These are phyloP conservation scores for Perca fluviatilis DNA, from an alignment of 2,113 vertebrate genomes.

Conservation along the genomic window DNA sequence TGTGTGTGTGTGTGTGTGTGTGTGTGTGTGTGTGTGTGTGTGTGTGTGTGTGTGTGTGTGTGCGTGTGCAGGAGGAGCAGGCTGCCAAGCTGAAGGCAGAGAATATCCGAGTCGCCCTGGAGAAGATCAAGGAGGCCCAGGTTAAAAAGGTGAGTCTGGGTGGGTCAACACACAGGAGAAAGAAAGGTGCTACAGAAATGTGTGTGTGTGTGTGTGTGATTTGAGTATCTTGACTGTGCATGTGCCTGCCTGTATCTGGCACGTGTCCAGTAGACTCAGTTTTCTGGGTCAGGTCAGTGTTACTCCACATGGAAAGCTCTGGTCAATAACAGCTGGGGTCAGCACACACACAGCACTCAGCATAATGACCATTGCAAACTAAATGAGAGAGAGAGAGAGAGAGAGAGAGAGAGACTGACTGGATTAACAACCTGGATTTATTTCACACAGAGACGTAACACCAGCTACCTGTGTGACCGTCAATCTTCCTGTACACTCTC, in stretches of 20 bases:
- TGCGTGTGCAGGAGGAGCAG: slow-evolving; percentile 73
- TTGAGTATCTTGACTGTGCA: background rate
- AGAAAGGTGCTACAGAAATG: background rate
- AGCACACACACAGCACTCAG: slow-evolving; percentile 59
- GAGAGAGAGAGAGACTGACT: slow-evolving; percentile 4
- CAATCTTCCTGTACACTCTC: background rate
- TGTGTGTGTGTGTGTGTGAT: background rate
- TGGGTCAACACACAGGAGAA: background rate
- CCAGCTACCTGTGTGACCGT: slow-evolving; percentile 31
- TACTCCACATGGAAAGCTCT: slow-evolving; percentile 49
- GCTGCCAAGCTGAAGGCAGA: slow-evolving; percentile 89
- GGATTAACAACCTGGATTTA: slow-evolving; percentile 72
- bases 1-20: slow-evolving; percentile 27
- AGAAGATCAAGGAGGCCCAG: slow-evolving; percentile 98
- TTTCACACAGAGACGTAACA: background rate
- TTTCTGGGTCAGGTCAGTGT: slow-evolving; percentile 79
- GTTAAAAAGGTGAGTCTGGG: slow-evolving; percentile 91
- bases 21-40: slow-evolving; percentile 4
- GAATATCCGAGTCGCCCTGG: slow-evolving; percentile 93
- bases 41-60: slow-evolving; percentile 8
- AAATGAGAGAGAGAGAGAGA: slow-evolving; percentile 53
- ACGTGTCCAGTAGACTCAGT: slow-evolving; percentile 27
- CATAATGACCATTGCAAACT: slow-evolving; percentile 69
- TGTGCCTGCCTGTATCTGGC: background rate
- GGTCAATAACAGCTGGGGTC: slow-evolving; percentile 75